Conservation (phyloP, 2,888 invertebrate genomes). For the Nasonovia ribisnigri region DNA sequence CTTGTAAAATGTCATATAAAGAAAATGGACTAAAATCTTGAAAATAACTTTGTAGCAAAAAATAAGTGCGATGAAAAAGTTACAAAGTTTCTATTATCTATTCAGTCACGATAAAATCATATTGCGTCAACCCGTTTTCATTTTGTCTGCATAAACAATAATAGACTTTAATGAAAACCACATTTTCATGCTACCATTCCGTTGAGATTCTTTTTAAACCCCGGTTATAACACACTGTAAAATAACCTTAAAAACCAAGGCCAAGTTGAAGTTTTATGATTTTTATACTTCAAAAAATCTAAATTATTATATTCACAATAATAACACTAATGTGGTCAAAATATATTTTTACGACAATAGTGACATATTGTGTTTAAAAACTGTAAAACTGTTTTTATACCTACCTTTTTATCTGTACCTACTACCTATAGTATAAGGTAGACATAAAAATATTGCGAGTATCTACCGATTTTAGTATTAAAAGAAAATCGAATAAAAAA, state of each 20-base stretch:
- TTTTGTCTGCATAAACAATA: not conserved
- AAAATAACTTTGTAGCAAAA: not conserved
- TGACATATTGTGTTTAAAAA: not conserved
- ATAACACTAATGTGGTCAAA: not conserved
- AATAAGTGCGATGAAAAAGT: not conserved
- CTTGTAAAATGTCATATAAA: not conserved
- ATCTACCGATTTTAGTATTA: not conserved
- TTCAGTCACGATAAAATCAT: not conserved
- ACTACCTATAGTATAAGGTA: not conserved
- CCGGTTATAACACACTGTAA: not conserved
- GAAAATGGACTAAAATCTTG: not conserved
- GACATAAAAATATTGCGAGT: not conserved
- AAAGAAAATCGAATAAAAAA: not conserved
- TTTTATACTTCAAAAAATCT: not conserved
- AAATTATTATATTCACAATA: conserved; percentile 2
- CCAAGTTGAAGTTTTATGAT: not conserved
- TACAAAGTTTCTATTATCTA: not conserved
- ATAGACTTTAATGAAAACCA: not conserved
- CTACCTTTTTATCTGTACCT: not conserved
- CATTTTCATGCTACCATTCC: not conserved
- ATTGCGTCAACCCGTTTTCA: not conserved
- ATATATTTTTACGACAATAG: not conserved
- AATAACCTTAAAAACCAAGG: not conserved
- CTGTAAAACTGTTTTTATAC: not conserved
- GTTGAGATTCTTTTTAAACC: not conserved